Percentiles rank a stretch among this genome's conserved stretches.
Evolutionary conservation across 2,888 invertebrate species (phyloP).

Genomic region (Cephus pygmeus): DNA sequence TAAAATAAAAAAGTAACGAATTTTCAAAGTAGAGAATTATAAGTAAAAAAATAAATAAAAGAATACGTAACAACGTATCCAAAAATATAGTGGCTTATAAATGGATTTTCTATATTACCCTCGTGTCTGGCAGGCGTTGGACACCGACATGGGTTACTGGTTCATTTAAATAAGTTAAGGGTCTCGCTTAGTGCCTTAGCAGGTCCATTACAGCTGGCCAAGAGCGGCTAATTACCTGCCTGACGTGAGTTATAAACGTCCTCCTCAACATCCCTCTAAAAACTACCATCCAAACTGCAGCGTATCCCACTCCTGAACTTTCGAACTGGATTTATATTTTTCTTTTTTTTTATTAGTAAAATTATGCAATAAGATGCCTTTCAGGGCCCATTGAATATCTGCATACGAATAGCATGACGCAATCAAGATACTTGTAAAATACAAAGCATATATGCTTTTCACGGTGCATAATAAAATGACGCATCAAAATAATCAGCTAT

Average conservation of each 20-base stretch:
- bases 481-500: not conserved
- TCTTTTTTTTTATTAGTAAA: constrained; percentile 43
- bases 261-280: constrained; percentile 20
- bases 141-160: constrained; percentile 65
- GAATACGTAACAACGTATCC: constrained; percentile 25
- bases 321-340: constrained; percentile 43
- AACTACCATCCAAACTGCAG: not conserved
- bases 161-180: constrained; percentile 67
- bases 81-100: constrained; percentile 59
- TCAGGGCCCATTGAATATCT: not conserved
- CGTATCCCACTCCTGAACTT: constrained; percentile 43
- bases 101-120: constrained; percentile 66
- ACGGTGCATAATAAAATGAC: not conserved
- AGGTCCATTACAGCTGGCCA: constrained; percentile 65
- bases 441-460: not conserved
- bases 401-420: not conserved
- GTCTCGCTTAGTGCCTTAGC: constrained; percentile 62
- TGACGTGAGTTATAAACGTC: constrained; percentile 66
- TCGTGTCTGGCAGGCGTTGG: constrained; percentile 55
- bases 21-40: constrained; percentile 16
- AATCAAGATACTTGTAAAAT: not conserved
- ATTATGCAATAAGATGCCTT: constrained; percentile 8
- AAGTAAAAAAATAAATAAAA: constrained; percentile 26
- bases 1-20: not conserved
- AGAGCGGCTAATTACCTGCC: constrained; percentile 66